Evolutionary conservation across 2,888 invertebrate species (phyloP).

Genomic region (Lypha dubia): DNA sequence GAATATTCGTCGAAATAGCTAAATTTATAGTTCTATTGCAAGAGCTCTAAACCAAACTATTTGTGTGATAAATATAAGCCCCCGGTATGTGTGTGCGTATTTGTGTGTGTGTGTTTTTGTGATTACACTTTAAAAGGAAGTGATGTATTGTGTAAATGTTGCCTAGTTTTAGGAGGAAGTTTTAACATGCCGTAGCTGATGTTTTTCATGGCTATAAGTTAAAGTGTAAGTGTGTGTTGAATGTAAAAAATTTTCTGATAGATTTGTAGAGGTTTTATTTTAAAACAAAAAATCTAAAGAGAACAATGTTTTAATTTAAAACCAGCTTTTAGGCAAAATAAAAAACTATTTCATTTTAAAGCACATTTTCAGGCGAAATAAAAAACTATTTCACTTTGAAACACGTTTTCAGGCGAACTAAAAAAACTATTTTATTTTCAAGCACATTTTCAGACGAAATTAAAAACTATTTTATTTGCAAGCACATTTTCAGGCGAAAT

Average conservation of each 20-base stretch:
- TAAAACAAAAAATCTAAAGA: background rate
- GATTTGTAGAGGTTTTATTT: background rate
- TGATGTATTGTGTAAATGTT: conserved; percentile 42
- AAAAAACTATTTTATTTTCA: too few species aligned
- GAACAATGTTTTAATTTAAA: background rate
- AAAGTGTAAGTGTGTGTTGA: background rate
- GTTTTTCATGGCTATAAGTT: background rate
- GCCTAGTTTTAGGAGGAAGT: conserved; percentile 49
- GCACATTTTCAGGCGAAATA: background rate
- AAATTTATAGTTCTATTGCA: conserved; percentile 30
- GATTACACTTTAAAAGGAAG: conserved; percentile 35
- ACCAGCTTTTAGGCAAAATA: background rate
- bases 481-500: too few species aligned
- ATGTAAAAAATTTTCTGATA: background rate
- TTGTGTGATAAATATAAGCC: background rate
- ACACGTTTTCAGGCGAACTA: too few species aligned
- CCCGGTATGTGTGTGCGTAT: background rate
- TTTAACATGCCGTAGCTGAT: background rate
- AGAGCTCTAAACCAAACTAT: background rate
- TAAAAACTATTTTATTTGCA: too few species aligned
- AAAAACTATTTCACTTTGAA: too few species aligned
- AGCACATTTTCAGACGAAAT: too few species aligned
- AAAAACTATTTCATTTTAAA: background rate
- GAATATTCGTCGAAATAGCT: background rate
- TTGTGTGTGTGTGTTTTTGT: background rate